Percentiles rank a stretch among this genome's conserved stretches.
Evolutionary conservation across 2,797 vertebrate species (phyloP).

Genomic region (Geotrypetes seraphini): DNA sequence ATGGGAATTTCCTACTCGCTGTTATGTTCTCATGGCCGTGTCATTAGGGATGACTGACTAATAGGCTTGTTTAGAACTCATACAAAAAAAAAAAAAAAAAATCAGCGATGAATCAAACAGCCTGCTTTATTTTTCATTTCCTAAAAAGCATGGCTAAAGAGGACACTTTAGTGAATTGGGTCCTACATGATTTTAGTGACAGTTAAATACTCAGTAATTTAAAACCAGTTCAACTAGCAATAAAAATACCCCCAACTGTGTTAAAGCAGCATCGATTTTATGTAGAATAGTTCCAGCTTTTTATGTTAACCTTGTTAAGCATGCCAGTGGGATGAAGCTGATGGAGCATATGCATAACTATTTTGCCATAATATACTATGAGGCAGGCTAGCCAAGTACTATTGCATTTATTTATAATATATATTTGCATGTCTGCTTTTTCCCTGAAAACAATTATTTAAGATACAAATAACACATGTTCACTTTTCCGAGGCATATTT

Average conservation of each 20-base stretch:
- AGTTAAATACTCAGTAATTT: constrained; percentile 43
- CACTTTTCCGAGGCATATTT: no score
- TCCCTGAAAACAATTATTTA: constrained; percentile 6
- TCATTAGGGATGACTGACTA: no score
- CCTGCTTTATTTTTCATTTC: neutral
- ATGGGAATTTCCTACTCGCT: no score
- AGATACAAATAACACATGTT: no score
- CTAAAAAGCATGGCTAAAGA: constrained; percentile 30
- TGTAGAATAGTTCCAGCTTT: constrained; percentile 24
- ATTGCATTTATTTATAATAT: constrained; percentile 29
- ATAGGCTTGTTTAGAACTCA: no score
- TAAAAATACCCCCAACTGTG: constrained; percentile 26
- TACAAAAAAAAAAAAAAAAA: no score
- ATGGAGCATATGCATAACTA: constrained; percentile 6
- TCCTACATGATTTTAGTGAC: constrained; percentile 33
- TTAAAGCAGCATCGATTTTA: constrained; percentile 24
- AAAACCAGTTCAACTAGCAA: constrained; percentile 39
- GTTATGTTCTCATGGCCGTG: no score
- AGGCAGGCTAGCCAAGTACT: constrained; percentile 13
- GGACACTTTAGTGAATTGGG: constrained; percentile 32
- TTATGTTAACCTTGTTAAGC: constrained; percentile 10
- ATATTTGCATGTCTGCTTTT: constrained; percentile 16
- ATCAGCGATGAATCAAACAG: neutral
- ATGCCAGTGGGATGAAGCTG: constrained; percentile 12
- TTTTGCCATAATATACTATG: constrained; percentile 1